Percentiles rank a stretch among this genome's conserved stretches.
Evolutionary conservation across 2,113 vertebrate genomes (phyloP).

Genomic region (Rallus limicola): DNA sequence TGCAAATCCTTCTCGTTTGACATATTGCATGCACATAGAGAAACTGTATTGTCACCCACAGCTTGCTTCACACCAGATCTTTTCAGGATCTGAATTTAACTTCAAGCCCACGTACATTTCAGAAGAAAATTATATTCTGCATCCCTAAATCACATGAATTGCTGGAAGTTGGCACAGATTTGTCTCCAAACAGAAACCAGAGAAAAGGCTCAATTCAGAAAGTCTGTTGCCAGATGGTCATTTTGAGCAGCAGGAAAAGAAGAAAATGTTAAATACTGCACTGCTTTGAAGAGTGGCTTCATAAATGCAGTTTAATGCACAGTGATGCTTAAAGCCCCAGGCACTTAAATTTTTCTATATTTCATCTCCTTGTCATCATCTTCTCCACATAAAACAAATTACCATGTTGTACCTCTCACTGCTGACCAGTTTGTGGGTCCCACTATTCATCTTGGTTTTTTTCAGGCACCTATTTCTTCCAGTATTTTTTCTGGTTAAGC

Average conservation of each 20-base stretch:
- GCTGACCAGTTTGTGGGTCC: background rate
- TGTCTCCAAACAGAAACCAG: slow-evolving; percentile 29
- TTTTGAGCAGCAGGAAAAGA: slow-evolving; percentile 35
- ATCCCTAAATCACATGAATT: slow-evolving; percentile 22
- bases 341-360: background rate
- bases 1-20: background rate
- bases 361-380: background rate
- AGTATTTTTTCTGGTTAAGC: background rate
- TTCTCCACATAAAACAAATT: background rate
- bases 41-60: background rate
- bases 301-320: background rate
- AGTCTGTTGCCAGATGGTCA: slow-evolving; percentile 47
- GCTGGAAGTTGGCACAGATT: slow-evolving; percentile 27
- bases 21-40: background rate
- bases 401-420: fast-evolving
- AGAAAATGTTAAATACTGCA: slow-evolving; percentile 44
- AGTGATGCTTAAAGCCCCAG: background rate
- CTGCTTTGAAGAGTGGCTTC: background rate
- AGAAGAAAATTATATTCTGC: slow-evolving; percentile 26
- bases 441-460: background rate
- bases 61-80: slow-evolving; percentile 16
- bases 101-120: slow-evolving; percentile 2
- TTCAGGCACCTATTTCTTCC: background rate
- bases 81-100: slow-evolving; percentile 31
- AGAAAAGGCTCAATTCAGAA: background rate